A percentile compares a stretch with the other conserved stretches of the same genome.
phyloP scores from a whole-genome alignment of 2,113 vertebrate genomes.

The Onychostruthus taczanowskii region DNA sequence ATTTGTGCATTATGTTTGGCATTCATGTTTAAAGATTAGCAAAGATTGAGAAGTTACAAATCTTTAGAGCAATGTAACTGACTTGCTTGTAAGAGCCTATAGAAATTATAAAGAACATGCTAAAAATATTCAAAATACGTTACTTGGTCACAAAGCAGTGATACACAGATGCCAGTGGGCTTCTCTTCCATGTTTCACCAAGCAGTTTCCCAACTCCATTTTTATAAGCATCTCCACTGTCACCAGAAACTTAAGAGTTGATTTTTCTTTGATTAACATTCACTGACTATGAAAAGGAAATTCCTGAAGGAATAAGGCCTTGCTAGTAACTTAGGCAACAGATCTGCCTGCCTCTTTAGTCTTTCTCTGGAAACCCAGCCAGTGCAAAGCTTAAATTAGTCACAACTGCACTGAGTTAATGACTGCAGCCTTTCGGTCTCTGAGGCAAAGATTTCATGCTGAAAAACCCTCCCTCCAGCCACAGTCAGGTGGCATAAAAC shows the following conservation, averaged over 20 bases:
- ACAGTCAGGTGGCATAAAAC: not conserved
- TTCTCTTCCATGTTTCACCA: not conserved
- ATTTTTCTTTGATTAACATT: not conserved
- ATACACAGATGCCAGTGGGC: not conserved
- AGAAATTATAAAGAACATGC: not conserved
- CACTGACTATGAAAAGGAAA: not conserved
- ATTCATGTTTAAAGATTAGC: not conserved
- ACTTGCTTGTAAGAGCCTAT: not conserved
- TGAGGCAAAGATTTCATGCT: not conserved
- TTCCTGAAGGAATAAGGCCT: not conserved
- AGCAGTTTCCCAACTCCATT: not conserved
- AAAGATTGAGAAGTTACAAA: not conserved
- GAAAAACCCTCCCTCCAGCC: not conserved
- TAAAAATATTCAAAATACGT: not conserved
- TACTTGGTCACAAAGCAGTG: not conserved
- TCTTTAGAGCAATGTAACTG: not conserved
- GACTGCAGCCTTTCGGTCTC: not conserved
- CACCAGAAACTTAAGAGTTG: accelerated
- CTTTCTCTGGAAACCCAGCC: not conserved
- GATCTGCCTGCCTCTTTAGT: not conserved
- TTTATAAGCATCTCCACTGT: not conserved
- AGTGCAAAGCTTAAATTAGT: not conserved
- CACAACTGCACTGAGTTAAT: not conserved
- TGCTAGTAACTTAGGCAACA: not conserved
- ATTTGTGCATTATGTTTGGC: not conserved